Evolutionary conservation across 2,113 vertebrate species (phyloP), one percentile per base, ranked within the genome.

Genomic region (Apodemus sylvaticus): DNA sequence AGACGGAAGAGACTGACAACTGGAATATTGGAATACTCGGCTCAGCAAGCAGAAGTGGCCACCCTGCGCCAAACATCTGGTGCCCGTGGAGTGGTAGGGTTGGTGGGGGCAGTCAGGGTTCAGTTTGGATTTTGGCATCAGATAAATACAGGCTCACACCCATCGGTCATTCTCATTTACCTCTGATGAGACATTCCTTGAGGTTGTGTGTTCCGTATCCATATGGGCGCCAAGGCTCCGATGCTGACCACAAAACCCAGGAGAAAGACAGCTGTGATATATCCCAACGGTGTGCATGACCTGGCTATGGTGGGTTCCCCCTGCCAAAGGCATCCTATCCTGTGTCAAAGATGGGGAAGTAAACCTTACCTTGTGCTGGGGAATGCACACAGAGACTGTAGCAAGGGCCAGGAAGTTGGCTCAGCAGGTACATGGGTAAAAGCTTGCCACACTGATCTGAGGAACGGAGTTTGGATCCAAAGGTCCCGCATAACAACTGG

Each of bases 201-300:
- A 62, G 14, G 8, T 1, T 2, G 11, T 3, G 0, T 0, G 0
- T 2, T 0, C 14, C 5, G 12, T 1, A 0, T 34, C 34, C 58
- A 17, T 48, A 36, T 34, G 9, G 0, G 45, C 10, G 12, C 2
- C 5, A 39, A 5, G 42, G 7, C 68, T 42, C 53, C 0, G 17
- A 3, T 0, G 2, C 48, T 16, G 14, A 7, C 5, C 20, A 16
- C 22, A 2, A 8, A n/a, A 3, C 4, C 1, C 10, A 0, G 1
- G 39, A 36, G 3, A 20, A 42, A 53, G 36, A 16, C 8, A 4
- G 7, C 1, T 3, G 62, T 3, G n/a, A n/a, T 36, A 29, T 24
- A 9, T 1, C 10, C 13, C 5, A 8, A 13, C 48, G 11, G 19
- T 1, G 42, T 4, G 7, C 20, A 13, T 42, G n/a, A 51, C 42